phyloP scores from a whole-genome alignment of 1,140 invertebrate species.

The Neodiprion pinetum region DNA sequence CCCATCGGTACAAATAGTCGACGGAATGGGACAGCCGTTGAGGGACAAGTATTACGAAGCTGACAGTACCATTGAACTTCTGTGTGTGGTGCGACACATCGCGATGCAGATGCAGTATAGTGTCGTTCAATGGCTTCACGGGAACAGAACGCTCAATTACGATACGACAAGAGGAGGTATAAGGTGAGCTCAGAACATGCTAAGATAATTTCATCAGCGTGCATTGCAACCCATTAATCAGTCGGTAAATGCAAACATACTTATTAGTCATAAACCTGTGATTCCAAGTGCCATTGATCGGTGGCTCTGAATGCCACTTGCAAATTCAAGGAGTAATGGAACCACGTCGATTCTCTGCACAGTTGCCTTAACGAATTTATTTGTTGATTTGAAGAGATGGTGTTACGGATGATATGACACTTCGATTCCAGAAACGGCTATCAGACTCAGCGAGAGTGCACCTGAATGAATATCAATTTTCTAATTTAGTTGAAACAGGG shows the following conservation, averaged over 20 bases:
- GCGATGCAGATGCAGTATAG: slow-evolving; percentile 70
- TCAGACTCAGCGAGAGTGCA: neutral
- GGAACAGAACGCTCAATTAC: slow-evolving; percentile 73
- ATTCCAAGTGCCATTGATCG: too few species aligned
- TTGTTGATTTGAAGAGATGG: too few species aligned
- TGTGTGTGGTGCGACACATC: slow-evolving; percentile 76
- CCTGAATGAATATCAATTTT: neutral
- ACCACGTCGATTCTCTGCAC: too few species aligned
- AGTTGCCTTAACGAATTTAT: too few species aligned
- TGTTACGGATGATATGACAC: too few species aligned
- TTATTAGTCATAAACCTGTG: too few species aligned
- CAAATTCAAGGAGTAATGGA: too few species aligned
- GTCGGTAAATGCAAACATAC: too few species aligned
- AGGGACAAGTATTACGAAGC: slow-evolving; percentile 79
- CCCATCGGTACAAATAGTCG: slow-evolving; percentile 78
- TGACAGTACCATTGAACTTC: slow-evolving; percentile 76
- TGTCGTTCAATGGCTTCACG: slow-evolving; percentile 76
- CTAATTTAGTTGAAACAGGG: neutral
- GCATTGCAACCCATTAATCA: too few species aligned
- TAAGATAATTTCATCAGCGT: too few species aligned
- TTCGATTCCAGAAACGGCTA: too few species aligned
- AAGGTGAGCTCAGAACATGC: slow-evolving; percentile 60
- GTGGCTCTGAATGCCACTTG: too few species aligned
- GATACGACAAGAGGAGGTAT: slow-evolving; percentile 78
- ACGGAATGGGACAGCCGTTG: slow-evolving; percentile 72